These are phyloP conservation scores for Agrotis puta DNA, from an alignment of 2,888 invertebrate species.

Conservation along the genomic window DNA sequence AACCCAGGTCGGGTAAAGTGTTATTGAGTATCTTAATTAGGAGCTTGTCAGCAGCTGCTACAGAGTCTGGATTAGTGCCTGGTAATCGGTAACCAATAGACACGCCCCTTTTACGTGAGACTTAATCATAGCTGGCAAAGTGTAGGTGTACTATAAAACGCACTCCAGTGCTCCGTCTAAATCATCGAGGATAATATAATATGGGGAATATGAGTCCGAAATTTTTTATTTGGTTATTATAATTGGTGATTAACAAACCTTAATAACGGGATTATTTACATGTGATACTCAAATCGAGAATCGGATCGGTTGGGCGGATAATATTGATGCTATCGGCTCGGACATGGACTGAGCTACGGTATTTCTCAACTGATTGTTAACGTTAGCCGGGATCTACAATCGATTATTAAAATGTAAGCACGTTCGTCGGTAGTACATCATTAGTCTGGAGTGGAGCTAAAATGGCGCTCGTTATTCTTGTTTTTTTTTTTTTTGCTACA, in stretches of 20 bases:
- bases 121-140: too few species aligned
- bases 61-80: too few species aligned
- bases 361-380: conserved; percentile 80
- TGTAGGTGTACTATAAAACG: too few species aligned
- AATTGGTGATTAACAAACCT: conserved; percentile 33
- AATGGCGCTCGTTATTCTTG: conserved; percentile 66
- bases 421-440: conserved; percentile 79
- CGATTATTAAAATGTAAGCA: conserved; percentile 86
- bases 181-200: too few species aligned
- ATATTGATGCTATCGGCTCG: conserved; percentile 71
- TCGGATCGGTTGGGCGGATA: conserved; percentile 59
- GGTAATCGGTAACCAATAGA: too few species aligned
- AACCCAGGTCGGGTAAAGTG: too few species aligned
- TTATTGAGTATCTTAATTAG: too few species aligned
- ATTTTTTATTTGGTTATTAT: background rate
- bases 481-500: background rate
- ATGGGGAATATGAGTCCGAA: too few species aligned
- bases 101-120: too few species aligned
- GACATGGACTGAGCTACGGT: conserved; percentile 70
- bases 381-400: conserved; percentile 76
- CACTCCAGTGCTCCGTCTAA: too few species aligned
- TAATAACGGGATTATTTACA: conserved; percentile 47
- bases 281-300: conserved; percentile 57
- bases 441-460: conserved; percentile 74
- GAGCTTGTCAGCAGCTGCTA: too few species aligned